Conservation (phyloP, 2,888 invertebrate genomes). For the Parapristionchus giblindavisi region DNA sequence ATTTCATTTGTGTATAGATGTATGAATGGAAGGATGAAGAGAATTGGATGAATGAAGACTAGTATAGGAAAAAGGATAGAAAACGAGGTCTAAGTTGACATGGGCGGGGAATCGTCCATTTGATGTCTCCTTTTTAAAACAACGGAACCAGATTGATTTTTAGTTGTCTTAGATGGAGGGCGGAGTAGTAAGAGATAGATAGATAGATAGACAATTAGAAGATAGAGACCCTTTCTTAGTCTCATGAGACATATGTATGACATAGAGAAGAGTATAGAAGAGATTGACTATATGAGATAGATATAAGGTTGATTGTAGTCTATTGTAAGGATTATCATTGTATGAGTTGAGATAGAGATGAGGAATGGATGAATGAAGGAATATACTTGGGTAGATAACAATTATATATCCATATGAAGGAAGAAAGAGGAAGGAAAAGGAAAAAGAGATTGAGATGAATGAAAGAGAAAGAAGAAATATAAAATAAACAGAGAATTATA, state of each 20-base stretch:
- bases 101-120: constrained; percentile 13
- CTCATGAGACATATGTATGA: background rate
- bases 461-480: background rate
- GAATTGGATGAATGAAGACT: constrained; percentile 9
- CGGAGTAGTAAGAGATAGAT: constrained; percentile 15
- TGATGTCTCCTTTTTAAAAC: constrained; percentile 14
- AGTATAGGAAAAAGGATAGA: background rate
- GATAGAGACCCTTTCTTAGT: background rate
- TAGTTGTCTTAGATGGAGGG: constrained; percentile 1
- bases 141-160: constrained; percentile 36
- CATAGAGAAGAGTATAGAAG: background rate
- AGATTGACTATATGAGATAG: background rate
- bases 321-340: background rate
- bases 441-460: background rate
- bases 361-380: background rate
- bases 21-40: background rate
- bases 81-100: background rate
- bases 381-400: no score
- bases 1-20: constrained; percentile 17
- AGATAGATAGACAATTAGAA: constrained; percentile 34
- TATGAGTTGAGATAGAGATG: background rate
- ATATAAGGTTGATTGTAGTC: background rate
- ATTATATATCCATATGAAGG: background rate
- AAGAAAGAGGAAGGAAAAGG: background rate
- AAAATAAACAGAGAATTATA: background rate